Evolutionary conservation across 2,113 vertebrate species (phyloP).

Genomic region (Colaptes auratus): DNA sequence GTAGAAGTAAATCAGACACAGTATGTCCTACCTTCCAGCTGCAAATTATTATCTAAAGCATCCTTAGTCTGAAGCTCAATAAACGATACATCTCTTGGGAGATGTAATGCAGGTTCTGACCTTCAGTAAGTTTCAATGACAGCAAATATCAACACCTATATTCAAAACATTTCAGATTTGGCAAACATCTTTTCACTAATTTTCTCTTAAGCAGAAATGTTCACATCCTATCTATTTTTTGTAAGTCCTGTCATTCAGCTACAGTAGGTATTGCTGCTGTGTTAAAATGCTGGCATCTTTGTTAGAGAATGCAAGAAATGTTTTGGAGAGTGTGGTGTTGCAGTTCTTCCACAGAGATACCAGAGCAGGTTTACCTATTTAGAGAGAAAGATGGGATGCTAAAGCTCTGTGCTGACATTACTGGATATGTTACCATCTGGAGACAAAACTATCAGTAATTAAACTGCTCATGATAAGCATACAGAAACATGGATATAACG

Average conservation of each 20-base stretch:
- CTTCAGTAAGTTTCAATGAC: neutral
- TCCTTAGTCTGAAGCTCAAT: neutral
- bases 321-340: accelerated
- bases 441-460: neutral
- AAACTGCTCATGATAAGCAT: neutral
- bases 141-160: neutral
- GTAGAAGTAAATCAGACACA: neutral
- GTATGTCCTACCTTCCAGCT: neutral
- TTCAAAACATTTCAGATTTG: neutral
- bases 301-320: accelerated
- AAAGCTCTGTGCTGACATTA: neutral
- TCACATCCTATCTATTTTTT: neutral
- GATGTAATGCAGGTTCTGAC: neutral
- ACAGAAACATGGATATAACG: neutral
- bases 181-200: neutral
- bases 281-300: neutral
- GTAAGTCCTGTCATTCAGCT: neutral
- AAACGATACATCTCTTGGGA: neutral
- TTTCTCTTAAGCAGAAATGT: neutral
- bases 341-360: neutral
- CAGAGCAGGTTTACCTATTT: neutral
- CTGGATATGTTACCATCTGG: neutral
- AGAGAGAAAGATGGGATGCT: neutral
- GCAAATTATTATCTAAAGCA: neutral
- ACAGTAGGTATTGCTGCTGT: neutral